Base-by-base conservation (phyloP, 2,888 invertebrate genomes). In the Sinhomidia bicolor region DNA sequence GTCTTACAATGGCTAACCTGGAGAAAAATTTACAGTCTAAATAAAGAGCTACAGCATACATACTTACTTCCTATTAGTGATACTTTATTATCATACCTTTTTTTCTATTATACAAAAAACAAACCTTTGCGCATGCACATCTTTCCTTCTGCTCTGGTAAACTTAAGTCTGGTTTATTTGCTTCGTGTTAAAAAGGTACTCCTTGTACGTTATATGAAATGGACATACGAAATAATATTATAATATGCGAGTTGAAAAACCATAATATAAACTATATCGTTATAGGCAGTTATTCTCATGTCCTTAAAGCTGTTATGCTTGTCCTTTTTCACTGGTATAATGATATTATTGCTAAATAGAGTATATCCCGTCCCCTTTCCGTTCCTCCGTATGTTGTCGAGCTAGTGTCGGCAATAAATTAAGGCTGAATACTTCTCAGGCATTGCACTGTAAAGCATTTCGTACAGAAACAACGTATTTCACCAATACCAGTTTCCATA, bases 1-100 rank as follows among this genome's bases (percentile, higher is more conserved):
- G 74, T 44, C 12, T 6, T 44, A 74, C 74, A 74, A 74, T 74
- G 74, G 74, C 74, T 47, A 44, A 74, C 74, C 47, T 74, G 74
- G 74, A 74, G 14, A 10, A 47, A 14, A 47, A 9, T 26, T 9
- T 1, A 68, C 9, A 17, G 36, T 68, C 17, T 6, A 17, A 36
- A n/a, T 12, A 68, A 9, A 68, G 10, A 36, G 7, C 36, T 36
- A 7, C 36, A 36, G 7, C 36, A 36, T 36, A 36, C 36, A 36
- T 36, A 3, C 36, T 36, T 36, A 5, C 7, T 36, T 36, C 36
- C 36, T 10, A 60, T 62, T 4, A 54, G 3, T 0, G 14, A 14
- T 62, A 62, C 29, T 10, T n/a, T 7, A 9, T 29, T 23, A 62
- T 62, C 29, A 29, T 29, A 29, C 62, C 62, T 29, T 62, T 68